These are phyloP conservation scores for Druon quercuslanigerum DNA, from an alignment of 1,140 invertebrate species.

Conservation along the genomic window DNA sequence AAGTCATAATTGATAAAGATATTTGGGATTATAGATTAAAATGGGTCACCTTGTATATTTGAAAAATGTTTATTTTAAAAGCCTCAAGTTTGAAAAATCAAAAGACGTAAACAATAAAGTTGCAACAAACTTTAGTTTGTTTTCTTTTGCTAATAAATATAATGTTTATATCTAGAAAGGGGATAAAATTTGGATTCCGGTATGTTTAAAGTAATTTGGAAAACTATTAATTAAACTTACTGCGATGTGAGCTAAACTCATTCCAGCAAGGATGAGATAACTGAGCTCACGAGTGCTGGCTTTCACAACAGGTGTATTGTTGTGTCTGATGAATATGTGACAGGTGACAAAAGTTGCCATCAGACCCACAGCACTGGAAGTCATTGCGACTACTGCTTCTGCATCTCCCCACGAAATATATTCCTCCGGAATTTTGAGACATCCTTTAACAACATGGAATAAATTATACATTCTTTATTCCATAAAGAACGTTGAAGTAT, in stretches of 20 bases:
- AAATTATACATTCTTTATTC: neutral
- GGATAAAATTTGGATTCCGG: too few relatives aligned
- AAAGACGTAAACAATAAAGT: conserved; percentile 11
- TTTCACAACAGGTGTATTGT: conserved; percentile 84
- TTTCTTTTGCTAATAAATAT: too few relatives aligned
- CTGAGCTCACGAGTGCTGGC: conserved; percentile 81
- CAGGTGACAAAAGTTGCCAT: conserved; percentile 78
- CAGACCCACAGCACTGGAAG: conserved; percentile 79
- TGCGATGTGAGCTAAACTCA: conserved; percentile 61
- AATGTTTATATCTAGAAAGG: too few relatives aligned
- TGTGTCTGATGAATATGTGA: conserved; percentile 80
- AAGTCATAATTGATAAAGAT: too few relatives aligned
- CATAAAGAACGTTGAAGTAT: too few relatives aligned
- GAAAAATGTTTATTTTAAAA: neutral
- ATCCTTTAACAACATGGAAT: conserved; percentile 68
- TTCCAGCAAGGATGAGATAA: conserved; percentile 82
- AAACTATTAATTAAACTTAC: conserved; percentile 47
- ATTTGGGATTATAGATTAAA: too few relatives aligned
- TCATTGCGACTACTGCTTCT: conserved; percentile 79
- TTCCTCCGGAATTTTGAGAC: conserved; percentile 77
- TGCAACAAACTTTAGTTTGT: conserved; percentile 10
- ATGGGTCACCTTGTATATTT: too few relatives aligned
- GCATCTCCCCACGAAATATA: conserved; percentile 78
- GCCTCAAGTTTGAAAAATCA: neutral
- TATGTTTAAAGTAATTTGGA: too few relatives aligned